phyloP scores from a whole-genome alignment of 2,888 invertebrate genomes.

The Drosophila eohydei region DNA sequence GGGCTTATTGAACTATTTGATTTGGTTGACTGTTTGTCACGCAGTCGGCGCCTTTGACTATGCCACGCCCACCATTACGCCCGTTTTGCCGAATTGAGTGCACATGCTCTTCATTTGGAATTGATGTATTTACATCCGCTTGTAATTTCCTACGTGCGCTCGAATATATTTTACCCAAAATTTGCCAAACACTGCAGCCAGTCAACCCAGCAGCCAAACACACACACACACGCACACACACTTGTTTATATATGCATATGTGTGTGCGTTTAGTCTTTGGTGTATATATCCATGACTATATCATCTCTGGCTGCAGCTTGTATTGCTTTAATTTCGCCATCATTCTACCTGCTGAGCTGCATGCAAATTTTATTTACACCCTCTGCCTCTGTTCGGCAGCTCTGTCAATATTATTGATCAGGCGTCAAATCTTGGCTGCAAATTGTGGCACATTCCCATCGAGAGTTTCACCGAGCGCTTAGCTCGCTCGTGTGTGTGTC shows the following conservation, averaged over 20 bases:
- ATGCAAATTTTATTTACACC: conserved; percentile 59
- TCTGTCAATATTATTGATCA: conserved; percentile 78
- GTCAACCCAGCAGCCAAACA: conserved; percentile 32
- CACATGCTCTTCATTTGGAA: conserved; percentile 62
- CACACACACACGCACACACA: conserved; percentile 10
- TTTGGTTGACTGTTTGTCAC: conserved; percentile 51
- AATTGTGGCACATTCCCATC: conserved; percentile 68
- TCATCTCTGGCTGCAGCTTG: conserved; percentile 55
- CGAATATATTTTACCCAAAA: conserved; percentile 64
- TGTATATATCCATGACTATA: conserved; percentile 28
- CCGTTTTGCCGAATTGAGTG: conserved; percentile 36
- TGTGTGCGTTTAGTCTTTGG: conserved; percentile 27
- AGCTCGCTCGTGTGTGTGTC: conserved; percentile 9
- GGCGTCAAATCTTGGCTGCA: conserved; percentile 67
- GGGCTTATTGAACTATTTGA: conserved; percentile 73
- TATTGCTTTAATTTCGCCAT: conserved; percentile 77
- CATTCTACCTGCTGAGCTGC: conserved; percentile 61
- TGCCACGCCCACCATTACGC: conserved; percentile 10
- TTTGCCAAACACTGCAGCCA: conserved; percentile 59
- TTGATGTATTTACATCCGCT: conserved; percentile 80
- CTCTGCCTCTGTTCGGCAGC: conserved; percentile 22
- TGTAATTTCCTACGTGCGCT: conserved; percentile 76
- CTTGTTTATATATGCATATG: no score
- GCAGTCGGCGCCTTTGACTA: conserved; percentile 16
- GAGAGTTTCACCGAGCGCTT: conserved; percentile 20